Evolutionary conservation across 2,888 invertebrate species (phyloP).

Genomic region (Strigamia crassipes): DNA sequence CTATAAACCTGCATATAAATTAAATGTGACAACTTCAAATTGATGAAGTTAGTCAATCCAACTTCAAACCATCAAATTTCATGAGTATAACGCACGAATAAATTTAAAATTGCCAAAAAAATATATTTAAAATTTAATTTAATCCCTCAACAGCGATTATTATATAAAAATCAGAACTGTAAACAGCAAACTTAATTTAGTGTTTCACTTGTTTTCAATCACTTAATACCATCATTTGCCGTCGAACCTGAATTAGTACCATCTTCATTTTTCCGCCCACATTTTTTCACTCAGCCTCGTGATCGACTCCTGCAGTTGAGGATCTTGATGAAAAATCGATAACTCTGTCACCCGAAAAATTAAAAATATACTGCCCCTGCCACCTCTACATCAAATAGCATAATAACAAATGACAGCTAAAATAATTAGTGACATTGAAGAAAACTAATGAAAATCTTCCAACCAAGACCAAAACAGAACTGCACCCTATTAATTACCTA

Average conservation of each 20-base stretch:
- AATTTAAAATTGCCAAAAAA: too few relatives aligned
- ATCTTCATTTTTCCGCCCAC: neutral
- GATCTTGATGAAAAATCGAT: conserved; percentile 7
- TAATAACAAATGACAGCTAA: conserved; percentile 11
- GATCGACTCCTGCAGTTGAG: neutral
- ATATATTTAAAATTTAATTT: neutral
- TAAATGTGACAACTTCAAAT: too few relatives aligned
- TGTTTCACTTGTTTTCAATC: neutral
- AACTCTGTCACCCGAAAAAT: conserved; percentile 22
- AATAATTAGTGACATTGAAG: conserved; percentile 6
- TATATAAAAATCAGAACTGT: neutral
- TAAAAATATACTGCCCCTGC: conserved; percentile 27
- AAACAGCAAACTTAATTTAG: neutral
- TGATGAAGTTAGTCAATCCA: too few relatives aligned
- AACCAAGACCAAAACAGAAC: neutral
- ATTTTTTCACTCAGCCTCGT: neutral
- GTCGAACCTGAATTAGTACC: neutral
- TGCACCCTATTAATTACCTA: neutral
- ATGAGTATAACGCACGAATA: too few relatives aligned
- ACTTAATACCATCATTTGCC: neutral
- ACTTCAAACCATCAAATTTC: too few relatives aligned
- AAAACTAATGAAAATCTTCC: neutral
- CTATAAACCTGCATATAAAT: too few relatives aligned
- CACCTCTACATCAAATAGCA: neutral
- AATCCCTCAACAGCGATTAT: neutral